Conservation (phyloP, 2,113 vertebrate species). For the Capra hircus region DNA sequence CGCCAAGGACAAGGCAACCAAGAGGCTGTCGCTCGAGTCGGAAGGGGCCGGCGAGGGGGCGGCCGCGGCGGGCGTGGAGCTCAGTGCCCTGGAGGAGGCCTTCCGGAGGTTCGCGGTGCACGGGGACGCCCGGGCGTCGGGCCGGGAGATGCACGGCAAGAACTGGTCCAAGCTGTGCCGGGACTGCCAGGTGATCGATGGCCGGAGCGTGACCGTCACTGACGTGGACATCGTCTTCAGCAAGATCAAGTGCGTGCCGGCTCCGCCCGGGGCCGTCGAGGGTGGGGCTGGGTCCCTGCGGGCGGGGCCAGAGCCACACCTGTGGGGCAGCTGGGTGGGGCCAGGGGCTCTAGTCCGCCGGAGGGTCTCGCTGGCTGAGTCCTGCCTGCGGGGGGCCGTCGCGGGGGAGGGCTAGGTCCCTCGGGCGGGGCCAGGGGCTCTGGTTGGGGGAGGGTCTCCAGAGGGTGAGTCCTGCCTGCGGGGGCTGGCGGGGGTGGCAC, state of each 20-base stretch:
- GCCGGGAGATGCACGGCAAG: conserved; percentile 96
- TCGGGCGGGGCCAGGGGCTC: too few relatives aligned
- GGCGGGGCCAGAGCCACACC: too few relatives aligned
- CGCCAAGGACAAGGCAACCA: conserved; percentile 73
- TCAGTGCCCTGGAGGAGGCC: conserved; percentile 92
- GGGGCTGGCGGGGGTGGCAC: background rate
- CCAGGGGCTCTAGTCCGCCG: too few relatives aligned
- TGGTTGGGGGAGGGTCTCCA: rapidly evolving
- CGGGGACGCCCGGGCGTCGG: conserved; percentile 92
- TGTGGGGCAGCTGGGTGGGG: background rate
- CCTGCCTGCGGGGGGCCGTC: background rate
- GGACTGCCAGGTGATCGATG: conserved; percentile 94
- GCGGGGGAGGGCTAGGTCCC: too few relatives aligned
- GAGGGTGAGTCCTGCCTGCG: background rate
- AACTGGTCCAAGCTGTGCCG: conserved; percentile 98
- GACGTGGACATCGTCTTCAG: conserved; percentile 98
- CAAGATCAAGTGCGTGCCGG: conserved; percentile 93
- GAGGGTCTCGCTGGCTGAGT: rapidly evolving
- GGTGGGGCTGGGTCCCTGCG: rapidly evolving
- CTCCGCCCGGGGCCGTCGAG: background rate
- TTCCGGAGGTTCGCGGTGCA: conserved; percentile 94
- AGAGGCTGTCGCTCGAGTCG: conserved; percentile 80
- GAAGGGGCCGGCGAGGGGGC: conserved; percentile 89
- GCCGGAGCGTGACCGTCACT: conserved; percentile 92
- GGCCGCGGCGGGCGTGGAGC: conserved; percentile 79